Conservation (phyloP, 2,113 vertebrate genomes). For the Poecilia latipinna region DNA sequence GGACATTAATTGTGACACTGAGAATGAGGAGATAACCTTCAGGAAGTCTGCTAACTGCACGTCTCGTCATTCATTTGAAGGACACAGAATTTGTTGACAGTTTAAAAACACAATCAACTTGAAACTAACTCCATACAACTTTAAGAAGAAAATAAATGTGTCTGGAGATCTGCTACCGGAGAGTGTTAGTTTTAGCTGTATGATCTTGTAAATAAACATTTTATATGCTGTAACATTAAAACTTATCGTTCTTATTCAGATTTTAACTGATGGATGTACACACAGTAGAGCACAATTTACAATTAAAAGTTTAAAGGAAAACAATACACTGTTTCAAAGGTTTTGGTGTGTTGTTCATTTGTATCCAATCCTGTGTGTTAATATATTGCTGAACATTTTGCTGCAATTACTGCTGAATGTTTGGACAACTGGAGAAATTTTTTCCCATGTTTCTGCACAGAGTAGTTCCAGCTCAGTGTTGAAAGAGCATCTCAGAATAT, state of each 20-base stretch:
- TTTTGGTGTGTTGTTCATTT: neutral
- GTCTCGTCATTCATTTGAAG: slow-evolving; percentile 32
- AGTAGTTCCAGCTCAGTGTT: neutral
- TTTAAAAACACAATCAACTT: slow-evolving; percentile 33
- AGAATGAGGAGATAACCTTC: slow-evolving; percentile 34
- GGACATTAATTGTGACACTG: slow-evolving; percentile 39
- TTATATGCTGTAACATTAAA: neutral
- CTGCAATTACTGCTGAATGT: neutral
- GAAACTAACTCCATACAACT: neutral
- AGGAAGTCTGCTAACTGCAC: slow-evolving; percentile 14
- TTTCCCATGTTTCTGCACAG: neutral
- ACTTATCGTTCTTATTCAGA: neutral
- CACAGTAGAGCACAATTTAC: too few relatives aligned
- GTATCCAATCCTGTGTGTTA: neutral
- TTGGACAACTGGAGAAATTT: neutral
- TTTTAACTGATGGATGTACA: neutral
- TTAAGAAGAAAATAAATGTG: neutral
- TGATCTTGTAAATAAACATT: neutral
- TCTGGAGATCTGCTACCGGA: too few relatives aligned
- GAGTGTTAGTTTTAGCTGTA: too few relatives aligned
- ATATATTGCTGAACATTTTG: neutral
- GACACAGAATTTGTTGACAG: slow-evolving; percentile 33
- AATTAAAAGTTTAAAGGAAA: too few relatives aligned
- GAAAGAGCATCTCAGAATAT: too few relatives aligned
- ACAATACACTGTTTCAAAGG: neutral